These are phyloP conservation scores for Phlogophora meticulosa DNA, from an alignment of 2,888 invertebrate species.

Conservation along the genomic window DNA sequence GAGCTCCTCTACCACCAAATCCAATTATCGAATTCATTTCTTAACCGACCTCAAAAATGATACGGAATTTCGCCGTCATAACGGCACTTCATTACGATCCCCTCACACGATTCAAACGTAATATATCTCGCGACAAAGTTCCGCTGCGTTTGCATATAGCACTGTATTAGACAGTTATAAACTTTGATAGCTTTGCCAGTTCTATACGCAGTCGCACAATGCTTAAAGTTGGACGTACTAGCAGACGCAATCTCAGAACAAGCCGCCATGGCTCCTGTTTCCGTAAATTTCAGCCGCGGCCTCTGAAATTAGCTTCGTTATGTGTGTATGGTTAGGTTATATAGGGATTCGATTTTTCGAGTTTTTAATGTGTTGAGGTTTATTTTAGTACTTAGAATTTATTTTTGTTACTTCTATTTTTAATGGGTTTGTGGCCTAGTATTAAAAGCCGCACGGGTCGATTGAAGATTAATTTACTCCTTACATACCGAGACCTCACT, in stretches of 20 bases:
- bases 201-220: conserved; percentile 71
- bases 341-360: conserved; percentile 19
- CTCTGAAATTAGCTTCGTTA: conserved; percentile 70
- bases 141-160: conserved; percentile 74
- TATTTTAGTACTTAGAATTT: not conserved
- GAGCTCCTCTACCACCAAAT: not conserved
- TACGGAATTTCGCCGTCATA: not conserved
- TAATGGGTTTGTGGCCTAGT: no score
- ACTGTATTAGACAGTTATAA: conserved; percentile 82
- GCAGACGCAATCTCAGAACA: conserved; percentile 74
- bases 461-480: no score
- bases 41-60: not conserved
- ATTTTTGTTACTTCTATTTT: not conserved
- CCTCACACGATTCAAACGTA: conserved; percentile 56
- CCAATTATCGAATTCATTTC: not conserved
- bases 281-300: conserved; percentile 66
- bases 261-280: conserved; percentile 62
- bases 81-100: conserved; percentile 44
- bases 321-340: conserved; percentile 38
- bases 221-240: conserved; percentile 66
- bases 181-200: conserved; percentile 82
- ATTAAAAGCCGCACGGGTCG: no score
- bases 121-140: conserved; percentile 70
- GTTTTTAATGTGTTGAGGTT: not conserved
- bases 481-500: no score